A percentile compares a stretch with the other conserved stretches of the same genome.
Conservation (phyloP, 2,797 vertebrate genomes). For the Sebastes baramenuke region DNA sequence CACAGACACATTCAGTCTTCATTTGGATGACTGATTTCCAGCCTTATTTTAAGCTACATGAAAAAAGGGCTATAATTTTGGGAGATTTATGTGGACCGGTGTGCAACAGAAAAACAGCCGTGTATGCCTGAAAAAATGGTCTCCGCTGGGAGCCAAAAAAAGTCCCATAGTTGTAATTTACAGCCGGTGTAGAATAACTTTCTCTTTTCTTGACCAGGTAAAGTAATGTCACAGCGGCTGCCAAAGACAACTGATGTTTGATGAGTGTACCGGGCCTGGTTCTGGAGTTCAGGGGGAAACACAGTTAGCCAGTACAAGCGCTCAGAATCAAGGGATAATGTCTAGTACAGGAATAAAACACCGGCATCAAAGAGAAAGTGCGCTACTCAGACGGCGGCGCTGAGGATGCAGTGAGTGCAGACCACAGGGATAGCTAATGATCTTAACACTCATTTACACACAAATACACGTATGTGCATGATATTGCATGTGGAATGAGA, state of each 20-base stretch:
- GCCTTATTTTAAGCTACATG: constrained; percentile 63
- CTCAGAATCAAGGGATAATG: constrained; percentile 45
- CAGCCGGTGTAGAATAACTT: constrained; percentile 80
- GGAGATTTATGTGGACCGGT: constrained; percentile 69
- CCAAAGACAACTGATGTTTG: constrained; percentile 80
- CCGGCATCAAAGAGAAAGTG: constrained; percentile 45
- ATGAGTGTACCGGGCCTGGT: constrained; percentile 79
- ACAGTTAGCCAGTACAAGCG: constrained; percentile 43
- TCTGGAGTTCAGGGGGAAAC: constrained; percentile 35
- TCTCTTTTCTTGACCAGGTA: constrained; percentile 75
- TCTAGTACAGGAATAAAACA: constrained; percentile 45
- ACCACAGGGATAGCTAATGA: constrained; percentile 49
- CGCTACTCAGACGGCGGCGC: constrained; percentile 12
- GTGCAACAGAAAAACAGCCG: constrained; percentile 63
- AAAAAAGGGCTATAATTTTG: constrained; percentile 65
- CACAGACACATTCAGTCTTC: constrained; percentile 55
- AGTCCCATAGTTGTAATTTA: constrained; percentile 81
- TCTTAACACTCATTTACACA: constrained; percentile 41
- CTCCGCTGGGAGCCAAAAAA: constrained; percentile 66
- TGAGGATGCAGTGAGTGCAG: constrained; percentile 6
- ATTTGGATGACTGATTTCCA: constrained; percentile 65
- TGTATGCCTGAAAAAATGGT: constrained; percentile 57
- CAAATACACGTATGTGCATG: not conserved
- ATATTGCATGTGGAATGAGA: constrained; percentile 28
- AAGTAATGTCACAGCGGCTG: constrained; percentile 67